Evolutionary conservation across 2,113 vertebrate genomes (phyloP), one percentile per base, ranked within the genome.

Genomic region (Campylomormyrus tamandua): DNA sequence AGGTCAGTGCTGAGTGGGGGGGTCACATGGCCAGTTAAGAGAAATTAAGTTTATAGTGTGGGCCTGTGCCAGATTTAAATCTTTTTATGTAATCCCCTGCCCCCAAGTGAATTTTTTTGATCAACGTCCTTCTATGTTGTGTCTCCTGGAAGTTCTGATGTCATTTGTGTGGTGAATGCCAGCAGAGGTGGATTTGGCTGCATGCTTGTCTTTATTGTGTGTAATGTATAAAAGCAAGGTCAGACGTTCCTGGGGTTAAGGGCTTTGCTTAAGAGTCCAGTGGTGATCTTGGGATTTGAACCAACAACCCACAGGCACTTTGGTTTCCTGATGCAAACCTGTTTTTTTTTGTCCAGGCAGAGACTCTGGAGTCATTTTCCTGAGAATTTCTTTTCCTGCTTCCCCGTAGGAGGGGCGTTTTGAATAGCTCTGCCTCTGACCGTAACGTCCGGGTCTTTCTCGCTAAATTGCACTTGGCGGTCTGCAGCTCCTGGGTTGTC

Each of bases 11-110:
- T 80, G 85, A 31, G 24, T 46, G 58, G 31, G 24, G 21, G 35
- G 35, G 31, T 58, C 48, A 56, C 62, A 58, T 88, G 90, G 70
- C 86, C 15, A 27, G 7, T 45, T 80, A 83, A 31, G 86, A 80
- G 90, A 90, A 87, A 90, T 87, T 39, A 87, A 74, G 85, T 88
- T 90, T 88, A 58, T 42, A 88, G 90, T 42, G 39, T 31, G 13
- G 15, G 45, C 31, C 45, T 35, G 17, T 87, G 31, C 31, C 84
- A 87, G 7, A 50, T 56, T 11, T 86, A 45, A 87, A 15, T 66
- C 24, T 45, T 24, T 80, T 66, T 85, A 35, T 62, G 83, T n/a
- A 70, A 52, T 15, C 19, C 83, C 45, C 11, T n/a, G 13, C 27
- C 24, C 35, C 52, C 52, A 39, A 56, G 10, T 3, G 50, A 15